A percentile compares a stretch with the other conserved stretches of the same genome.
These are phyloP conservation scores for Cercopithecus hamlyni DNA, from an alignment of 2,797 vertebrate genomes.

Conservation along the genomic window DNA sequence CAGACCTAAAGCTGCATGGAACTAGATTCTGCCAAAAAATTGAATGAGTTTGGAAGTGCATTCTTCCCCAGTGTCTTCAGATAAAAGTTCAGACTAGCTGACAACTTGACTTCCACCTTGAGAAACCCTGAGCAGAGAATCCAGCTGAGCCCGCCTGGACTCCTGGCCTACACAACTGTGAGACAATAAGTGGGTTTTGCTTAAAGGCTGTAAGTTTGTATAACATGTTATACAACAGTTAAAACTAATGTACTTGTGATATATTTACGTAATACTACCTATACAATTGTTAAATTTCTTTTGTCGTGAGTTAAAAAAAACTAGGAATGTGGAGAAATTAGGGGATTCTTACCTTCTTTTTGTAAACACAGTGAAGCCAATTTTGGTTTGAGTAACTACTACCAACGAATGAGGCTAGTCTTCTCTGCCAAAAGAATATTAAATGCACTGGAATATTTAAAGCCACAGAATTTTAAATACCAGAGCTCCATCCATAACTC, in stretches of 20 bases:
- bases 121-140: background rate
- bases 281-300: background rate
- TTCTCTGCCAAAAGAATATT: background rate
- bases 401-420: background rate
- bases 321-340: background rate
- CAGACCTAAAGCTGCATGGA: background rate
- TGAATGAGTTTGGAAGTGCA: background rate
- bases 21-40: background rate
- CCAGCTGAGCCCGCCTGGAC: background rate
- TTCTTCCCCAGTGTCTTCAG: background rate
- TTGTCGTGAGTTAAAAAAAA: slow-evolving; percentile 1
- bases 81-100: background rate
- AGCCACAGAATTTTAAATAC: background rate
- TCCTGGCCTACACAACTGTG: background rate
- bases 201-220: background rate
- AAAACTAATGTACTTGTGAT: background rate
- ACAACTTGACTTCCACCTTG: background rate
- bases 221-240: background rate
- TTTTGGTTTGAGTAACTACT: background rate
- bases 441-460: background rate
- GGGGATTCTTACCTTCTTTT: background rate
- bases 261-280: background rate
- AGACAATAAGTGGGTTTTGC: background rate
- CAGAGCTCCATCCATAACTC: background rate
- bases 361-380: background rate